Percentiles rank a stretch among this genome's conserved stretches.
Conservation (phyloP, 2,888 invertebrate genomes). For the Furcula furcula region DNA sequence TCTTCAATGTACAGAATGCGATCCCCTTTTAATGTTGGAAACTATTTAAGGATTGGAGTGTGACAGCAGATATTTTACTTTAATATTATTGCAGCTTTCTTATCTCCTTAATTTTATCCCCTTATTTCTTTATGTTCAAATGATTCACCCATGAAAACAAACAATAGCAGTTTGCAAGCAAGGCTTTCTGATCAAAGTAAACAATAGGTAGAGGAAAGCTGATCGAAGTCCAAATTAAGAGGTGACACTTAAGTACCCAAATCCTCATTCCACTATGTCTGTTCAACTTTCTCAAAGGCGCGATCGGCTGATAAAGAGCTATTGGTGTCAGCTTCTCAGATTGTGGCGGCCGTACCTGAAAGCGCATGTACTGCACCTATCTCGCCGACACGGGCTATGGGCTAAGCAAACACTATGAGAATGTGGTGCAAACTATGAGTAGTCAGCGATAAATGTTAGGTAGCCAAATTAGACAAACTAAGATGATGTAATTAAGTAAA, state of each 20-base stretch:
- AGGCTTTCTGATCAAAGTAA: too few relatives aligned
- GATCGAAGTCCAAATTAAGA: neutral
- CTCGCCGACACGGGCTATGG: slow-evolving; percentile 69
- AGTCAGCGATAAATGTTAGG: too few relatives aligned
- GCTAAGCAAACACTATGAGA: slow-evolving; percentile 67
- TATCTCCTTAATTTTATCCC: too few relatives aligned
- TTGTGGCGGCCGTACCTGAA: slow-evolving; percentile 70
- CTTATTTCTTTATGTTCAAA: too few relatives aligned
- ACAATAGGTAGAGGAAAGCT: slow-evolving; percentile 1
- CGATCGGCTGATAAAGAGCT: slow-evolving; percentile 78
- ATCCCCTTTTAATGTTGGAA: too few relatives aligned
- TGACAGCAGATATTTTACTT: too few relatives aligned
- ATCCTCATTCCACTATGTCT: slow-evolving; percentile 40
- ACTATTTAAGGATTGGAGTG: too few relatives aligned
- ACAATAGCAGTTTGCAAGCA: neutral
- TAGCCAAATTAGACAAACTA: too few relatives aligned
- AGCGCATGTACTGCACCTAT: slow-evolving; percentile 79
- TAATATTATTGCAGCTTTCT: too few relatives aligned
- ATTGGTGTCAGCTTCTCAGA: slow-evolving; percentile 76
- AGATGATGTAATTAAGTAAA: too few relatives aligned
- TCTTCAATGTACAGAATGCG: too few relatives aligned
- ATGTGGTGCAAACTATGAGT: slow-evolving; percentile 33
- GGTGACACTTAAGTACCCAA: slow-evolving; percentile 11
- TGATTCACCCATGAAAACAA: neutral
- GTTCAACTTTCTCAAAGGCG: slow-evolving; percentile 72